Evolutionary conservation across 1,140 invertebrate species (phyloP), one percentile per base, ranked within the genome.

Genomic region (Formica exsecta): DNA sequence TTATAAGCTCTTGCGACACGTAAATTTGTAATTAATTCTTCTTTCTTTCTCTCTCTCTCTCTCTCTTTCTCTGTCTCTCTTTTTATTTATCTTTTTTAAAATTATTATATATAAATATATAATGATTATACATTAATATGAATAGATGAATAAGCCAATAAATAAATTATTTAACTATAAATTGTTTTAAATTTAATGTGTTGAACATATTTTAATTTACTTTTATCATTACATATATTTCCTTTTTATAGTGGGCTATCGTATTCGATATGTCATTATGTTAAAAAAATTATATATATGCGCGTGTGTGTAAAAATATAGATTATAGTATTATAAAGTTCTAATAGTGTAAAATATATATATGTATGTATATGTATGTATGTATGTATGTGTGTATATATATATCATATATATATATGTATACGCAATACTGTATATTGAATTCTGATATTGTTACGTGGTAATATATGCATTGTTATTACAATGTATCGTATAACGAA

Each of bases 381-480:
- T 41, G 5, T 41, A 41, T 41, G 5, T 41, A 41, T 41, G 5
- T 41, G 5, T 38, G 0, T 38, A 38, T 38, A 38, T 38, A 38
- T 38, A 38, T 38, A 38, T 38, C n/a, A 38, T 38, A 38, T 38
- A 48, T 48, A 48, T 48, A 44, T 44, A 11, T 48, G 16, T 19
- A 51, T 51, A 51, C 4, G 1, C 29, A 13, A 44, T 9, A 2
- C 32, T n/a, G 29, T 59, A 73, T 48, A 74, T 83, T 83, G 71
- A 80, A 80, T 80, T 73, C 57, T 74, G 68, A 83, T 74, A 74
- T 83, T 74, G 68, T 74, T 74, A 74, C 29, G 11, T 48, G 38
- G 13, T 74, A 83, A 83, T 83, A 13, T 83, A 83, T 83, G 79
- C 79, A 83, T 83, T 83, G 79, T 83, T 83, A 83, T 83, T 41